Evolutionary conservation across 2,113 vertebrate species (phyloP), one percentile per base, ranked within the genome.

Genomic region (Sinocyclocheilus maitianheensis): DNA sequence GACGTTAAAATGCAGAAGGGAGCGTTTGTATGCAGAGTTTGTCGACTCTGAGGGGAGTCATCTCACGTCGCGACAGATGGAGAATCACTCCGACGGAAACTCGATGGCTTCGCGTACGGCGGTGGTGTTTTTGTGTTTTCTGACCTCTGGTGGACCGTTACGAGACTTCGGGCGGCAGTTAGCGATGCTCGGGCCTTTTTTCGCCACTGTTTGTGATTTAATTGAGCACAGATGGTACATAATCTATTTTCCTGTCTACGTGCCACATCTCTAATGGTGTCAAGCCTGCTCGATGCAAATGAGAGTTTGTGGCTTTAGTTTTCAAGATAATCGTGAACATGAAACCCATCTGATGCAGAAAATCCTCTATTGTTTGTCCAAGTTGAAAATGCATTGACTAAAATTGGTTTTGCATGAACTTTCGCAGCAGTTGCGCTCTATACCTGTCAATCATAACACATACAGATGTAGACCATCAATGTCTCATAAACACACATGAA

Each of bases 141-240:
- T 89, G 89, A 89, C 86, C 89, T 88, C 89, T 77, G 60, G 60
- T 88, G 86, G 71, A 67, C 84, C 77, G 86, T 89, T 89, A 86
- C 46, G 51, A 85, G 80, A 89, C 77, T 72, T 55, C 1, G 5
- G 14, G 53, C 53, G 1, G 53, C 53, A 55, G 14, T 55, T 55
- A 55, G 53, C 53, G 16, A 55, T 1, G 53, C 53, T 16, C 14
- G 72, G 65, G 83, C 75, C 84, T 80, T 69, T 65, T 81, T 67
- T 40, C 60, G 43, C 58, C 53, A 77, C 63, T 65, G 81, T 89
- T 88, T 89, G 86, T 77, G 93, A 91, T 94, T 95, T 96, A 97
- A 97, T 96, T 95, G 95, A 95, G 94, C 94, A 94, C 96, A 97
- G 95, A 97, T 97, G 96, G 95, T 94, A 92, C 94, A 96, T 96